Conservation (phyloP, 2,797 vertebrate genomes). For the Dicrostonyx torquatus region DNA sequence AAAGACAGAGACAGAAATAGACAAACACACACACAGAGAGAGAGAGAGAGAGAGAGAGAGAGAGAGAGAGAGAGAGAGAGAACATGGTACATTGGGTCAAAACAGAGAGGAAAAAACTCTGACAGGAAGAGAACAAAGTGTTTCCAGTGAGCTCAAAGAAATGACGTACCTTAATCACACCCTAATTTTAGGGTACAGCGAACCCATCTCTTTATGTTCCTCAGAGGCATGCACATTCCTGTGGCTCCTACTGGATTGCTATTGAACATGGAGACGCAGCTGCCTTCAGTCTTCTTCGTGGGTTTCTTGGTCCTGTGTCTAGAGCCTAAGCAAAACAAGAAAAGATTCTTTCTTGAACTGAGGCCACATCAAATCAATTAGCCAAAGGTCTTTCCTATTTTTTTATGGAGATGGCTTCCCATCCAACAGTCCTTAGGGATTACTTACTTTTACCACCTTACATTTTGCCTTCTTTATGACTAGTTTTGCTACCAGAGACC, state of each 20-base stretch:
- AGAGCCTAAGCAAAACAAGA: conserved; percentile 78
- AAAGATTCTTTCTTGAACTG: conserved; percentile 40
- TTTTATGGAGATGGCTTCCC: neutral
- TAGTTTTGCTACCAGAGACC: neutral
- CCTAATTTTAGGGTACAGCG: conserved; percentile 65
- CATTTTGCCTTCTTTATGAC: neutral
- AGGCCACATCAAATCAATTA: conserved; percentile 47
- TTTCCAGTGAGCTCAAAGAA: conserved; percentile 68
- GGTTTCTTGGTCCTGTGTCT: conserved; percentile 67
- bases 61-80: too few relatives aligned
- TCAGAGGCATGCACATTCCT: conserved; percentile 57
- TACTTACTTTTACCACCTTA: neutral
- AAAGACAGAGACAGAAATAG: conserved; percentile 4
- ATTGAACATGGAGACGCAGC: conserved; percentile 61
- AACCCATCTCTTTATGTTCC: conserved; percentile 65
- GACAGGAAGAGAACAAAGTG: conserved; percentile 31
- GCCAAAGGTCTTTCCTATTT: conserved; percentile 1
- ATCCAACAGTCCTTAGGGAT: neutral
- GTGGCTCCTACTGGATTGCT: conserved; percentile 53
- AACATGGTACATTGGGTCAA: fast-evolving
- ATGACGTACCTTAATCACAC: conserved; percentile 73
- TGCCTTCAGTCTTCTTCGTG: conserved; percentile 64
- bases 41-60: neutral
- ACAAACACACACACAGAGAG: too few relatives aligned
- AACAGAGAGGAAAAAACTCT: neutral